phyloP scores from a whole-genome alignment of 2,888 invertebrate genomes.

The Hanleya hanleyi region DNA sequence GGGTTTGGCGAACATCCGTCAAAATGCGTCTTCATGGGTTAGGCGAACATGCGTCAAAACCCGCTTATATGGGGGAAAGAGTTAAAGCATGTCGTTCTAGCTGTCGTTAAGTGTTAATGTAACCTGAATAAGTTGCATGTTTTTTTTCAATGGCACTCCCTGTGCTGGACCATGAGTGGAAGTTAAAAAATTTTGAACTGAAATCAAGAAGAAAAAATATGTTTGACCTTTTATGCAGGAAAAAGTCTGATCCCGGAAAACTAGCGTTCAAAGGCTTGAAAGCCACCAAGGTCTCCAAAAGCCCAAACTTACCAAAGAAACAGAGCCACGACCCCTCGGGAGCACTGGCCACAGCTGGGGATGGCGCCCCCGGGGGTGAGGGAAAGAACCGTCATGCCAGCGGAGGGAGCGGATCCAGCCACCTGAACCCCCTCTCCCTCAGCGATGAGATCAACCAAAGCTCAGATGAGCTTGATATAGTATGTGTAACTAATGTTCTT shows the following conservation, averaged over 20 bases:
- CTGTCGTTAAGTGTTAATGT: background rate
- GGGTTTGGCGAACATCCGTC: too few relatives aligned
- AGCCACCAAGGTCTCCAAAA: conserved; percentile 50
- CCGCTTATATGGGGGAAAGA: too few relatives aligned
- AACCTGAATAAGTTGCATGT: too few relatives aligned
- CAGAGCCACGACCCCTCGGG: conserved; percentile 26
- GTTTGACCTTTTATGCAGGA: conserved; percentile 43
- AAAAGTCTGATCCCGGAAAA: conserved; percentile 53
- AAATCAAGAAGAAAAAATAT: background rate
- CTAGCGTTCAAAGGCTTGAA: conserved; percentile 42
- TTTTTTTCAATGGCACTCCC: too few relatives aligned
- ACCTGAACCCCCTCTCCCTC: conserved; percentile 1
- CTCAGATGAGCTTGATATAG: conserved; percentile 18
- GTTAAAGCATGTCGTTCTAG: background rate
- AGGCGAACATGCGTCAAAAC: too few relatives aligned
- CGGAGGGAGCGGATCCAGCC: background rate
- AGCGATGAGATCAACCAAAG: conserved; percentile 8
- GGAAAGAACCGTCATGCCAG: conserved; percentile 9
- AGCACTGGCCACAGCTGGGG: background rate
- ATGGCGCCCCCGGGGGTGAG: background rate
- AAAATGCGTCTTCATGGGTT: too few relatives aligned
- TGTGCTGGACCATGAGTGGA: too few relatives aligned
- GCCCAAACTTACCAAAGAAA: conserved; percentile 56
- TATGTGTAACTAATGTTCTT: conserved; percentile 1
- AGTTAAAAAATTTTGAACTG: background rate